Evolutionary conservation across 2,113 vertebrate species (phyloP).

Genomic region (Gambusia affinis): DNA sequence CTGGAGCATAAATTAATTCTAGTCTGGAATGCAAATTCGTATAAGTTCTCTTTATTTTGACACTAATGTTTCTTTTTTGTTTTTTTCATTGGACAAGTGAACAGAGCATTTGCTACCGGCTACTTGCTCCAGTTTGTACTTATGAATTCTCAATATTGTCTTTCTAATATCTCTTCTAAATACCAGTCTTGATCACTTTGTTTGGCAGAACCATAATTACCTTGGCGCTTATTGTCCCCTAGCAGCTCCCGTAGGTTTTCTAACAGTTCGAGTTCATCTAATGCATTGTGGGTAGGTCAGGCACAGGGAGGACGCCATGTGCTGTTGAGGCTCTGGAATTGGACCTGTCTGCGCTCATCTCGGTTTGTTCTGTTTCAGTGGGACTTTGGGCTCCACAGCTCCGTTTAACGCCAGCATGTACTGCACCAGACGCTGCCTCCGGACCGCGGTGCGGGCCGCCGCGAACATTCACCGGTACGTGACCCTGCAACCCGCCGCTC

Average conservation of each 20-base stretch:
- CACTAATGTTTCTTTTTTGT: no score
- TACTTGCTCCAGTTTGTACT: no score
- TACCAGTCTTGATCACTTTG: no score
- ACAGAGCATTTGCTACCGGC: no score
- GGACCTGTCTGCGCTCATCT: background rate
- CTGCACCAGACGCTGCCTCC: slow-evolving; percentile 74
- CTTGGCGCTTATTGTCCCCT: background rate
- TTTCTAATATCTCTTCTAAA: no score
- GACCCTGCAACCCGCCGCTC: background rate
- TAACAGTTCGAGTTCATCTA: slow-evolving; percentile 32
- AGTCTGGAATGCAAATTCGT: no score
- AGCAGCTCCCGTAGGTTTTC: slow-evolving; percentile 20
- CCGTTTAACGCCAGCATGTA: slow-evolving; percentile 60
- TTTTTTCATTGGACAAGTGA: no score
- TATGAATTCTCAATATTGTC: no score
- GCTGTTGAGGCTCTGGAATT: slow-evolving; percentile 63
- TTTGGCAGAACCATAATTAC: background rate
- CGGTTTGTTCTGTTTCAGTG: background rate
- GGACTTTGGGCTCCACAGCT: background rate
- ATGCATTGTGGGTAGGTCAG: slow-evolving; percentile 83
- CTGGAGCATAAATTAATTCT: no score
- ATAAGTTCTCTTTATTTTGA: no score
- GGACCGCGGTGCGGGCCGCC: slow-evolving; percentile 70
- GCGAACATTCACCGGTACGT: slow-evolving; percentile 71
- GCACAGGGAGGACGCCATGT: slow-evolving; percentile 79